Base-by-base conservation (phyloP, 1,140 invertebrate genomes). In the Drosophila arawakana region DNA sequence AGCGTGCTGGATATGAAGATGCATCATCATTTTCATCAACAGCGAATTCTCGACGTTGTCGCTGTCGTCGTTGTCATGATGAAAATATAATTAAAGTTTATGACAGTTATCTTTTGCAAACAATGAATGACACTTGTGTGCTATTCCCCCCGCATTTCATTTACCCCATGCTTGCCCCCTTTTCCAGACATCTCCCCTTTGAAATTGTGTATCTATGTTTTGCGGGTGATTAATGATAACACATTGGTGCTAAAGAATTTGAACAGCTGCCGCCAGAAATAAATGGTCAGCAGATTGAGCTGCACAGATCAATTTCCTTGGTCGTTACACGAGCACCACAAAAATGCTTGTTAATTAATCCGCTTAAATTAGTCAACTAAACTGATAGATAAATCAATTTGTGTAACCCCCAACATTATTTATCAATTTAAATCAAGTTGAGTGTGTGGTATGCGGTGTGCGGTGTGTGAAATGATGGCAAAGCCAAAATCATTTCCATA, bases 61-160 rank as follows among this genome's bases (percentile, higher is more conserved):
- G 65, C 25, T 57, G 54, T 57, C 37, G 13, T 34, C 69, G 63
- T 73, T 69, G 75, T 74, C 83, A 80, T 76, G 78, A 63, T 90
- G 84, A 79, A 89, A 90, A 89, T 89, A 84, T 89, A 89, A 89
- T 89, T 89, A 89, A 89, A 89, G 84, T 89, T 89, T 89, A 89
- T 84, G 84, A 89, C 85, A 89, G 81, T 81, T 85, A 81, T 81
- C 78, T 89, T 77, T 69, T 55, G 78, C 57, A 61, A 89, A 81
- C 84, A 89, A 79, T 81, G 85, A 89, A 69, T 79, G 78, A 80
- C 81, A 73, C 54, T 72, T 47, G 39, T 35, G 50, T 10, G 54
- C 4, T 49, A 46, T 18, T 35, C 70, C 61, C 57, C 13, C 9
- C n/a, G 4, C 25, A 5, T 30, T 30, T 30, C 25, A 30, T 30